Percentiles rank a stretch among this genome's conserved stretches.
Conservation (phyloP, 1,140 invertebrate genomes). For the Aphelinus certus region DNA sequence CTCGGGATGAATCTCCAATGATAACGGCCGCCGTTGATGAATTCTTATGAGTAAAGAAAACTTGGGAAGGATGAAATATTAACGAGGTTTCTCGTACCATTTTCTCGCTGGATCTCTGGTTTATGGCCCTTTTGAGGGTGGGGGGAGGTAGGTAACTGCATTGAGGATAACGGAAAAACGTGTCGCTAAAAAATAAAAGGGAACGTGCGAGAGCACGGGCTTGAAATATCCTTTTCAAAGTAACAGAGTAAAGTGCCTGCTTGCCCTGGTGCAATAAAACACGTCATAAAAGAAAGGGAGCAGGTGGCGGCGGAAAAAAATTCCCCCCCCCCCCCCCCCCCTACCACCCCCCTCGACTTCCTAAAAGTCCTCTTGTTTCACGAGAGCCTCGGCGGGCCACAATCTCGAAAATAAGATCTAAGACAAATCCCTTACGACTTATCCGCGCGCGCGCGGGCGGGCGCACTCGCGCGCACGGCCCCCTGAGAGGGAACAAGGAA, state of each 20-base stretch:
- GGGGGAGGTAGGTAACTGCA: conserved; percentile 2
- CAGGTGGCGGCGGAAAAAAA: conserved; percentile 21
- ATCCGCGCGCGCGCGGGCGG: not conserved
- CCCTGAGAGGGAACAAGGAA: conserved; percentile 5
- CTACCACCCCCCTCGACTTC: not conserved
- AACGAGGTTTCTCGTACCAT: too few relatives aligned
- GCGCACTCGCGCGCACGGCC: too few relatives aligned
- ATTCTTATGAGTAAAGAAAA: too few relatives aligned
- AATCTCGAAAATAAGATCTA: conserved; percentile 40
- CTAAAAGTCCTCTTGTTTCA: too few relatives aligned
- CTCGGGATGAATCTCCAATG: too few relatives aligned
- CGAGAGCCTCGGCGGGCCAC: not conserved
- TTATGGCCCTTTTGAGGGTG: too few relatives aligned
- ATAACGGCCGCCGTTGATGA: too few relatives aligned
- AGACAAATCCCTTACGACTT: conserved; percentile 34
- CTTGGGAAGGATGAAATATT: too few relatives aligned
- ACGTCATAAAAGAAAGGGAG: conserved; percentile 37
- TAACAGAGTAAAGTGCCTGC: conserved; percentile 33
- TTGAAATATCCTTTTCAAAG: conserved; percentile 33
- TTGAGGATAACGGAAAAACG: conserved; percentile 35
- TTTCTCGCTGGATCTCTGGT: too few relatives aligned
- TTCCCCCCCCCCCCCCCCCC: not conserved
- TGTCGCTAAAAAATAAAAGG: conserved; percentile 19
- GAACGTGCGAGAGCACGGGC: not conserved
- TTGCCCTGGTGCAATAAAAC: conserved; percentile 33